These are phyloP conservation scores for Phyllotreta cruciferae DNA, from an alignment of 2,888 invertebrate genomes.

Conservation along the genomic window DNA sequence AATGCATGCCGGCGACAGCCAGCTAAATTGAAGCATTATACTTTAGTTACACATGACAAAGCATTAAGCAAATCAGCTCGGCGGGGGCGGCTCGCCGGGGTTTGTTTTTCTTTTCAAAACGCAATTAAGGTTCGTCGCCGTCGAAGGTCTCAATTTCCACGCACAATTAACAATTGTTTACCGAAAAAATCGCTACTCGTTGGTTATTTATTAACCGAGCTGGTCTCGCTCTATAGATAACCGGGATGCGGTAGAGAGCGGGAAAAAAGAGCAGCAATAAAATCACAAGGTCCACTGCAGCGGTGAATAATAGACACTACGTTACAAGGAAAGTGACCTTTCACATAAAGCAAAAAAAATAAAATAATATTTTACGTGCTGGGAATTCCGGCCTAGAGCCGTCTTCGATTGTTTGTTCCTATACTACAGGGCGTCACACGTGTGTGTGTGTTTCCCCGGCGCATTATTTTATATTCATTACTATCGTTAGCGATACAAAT, in stretches of 20 bases:
- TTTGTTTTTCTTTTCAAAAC: conserved; percentile 47
- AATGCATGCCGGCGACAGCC: conserved; percentile 60
- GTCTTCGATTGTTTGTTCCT: conserved; percentile 39
- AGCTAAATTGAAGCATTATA: conserved; percentile 60
- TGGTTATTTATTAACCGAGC: conserved; percentile 29
- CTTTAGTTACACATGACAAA: conserved; percentile 56
- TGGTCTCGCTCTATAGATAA: conserved; percentile 24
- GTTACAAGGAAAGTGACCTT: conserved; percentile 40
- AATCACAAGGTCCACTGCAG: conserved; percentile 40
- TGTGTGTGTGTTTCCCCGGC: neutral
- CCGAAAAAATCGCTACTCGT: conserved; percentile 14
- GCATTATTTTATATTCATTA: too few species aligned
- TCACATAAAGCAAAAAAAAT: conserved; percentile 39
- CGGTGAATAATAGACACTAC: conserved; percentile 39
- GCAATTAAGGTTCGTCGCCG: conserved; percentile 47
- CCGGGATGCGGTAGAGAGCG: conserved; percentile 25
- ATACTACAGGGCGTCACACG: conserved; percentile 14
- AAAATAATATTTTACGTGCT: conserved; percentile 45
- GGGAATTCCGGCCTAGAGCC: conserved; percentile 36
- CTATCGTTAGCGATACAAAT: too few species aligned
- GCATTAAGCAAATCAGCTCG: conserved; percentile 57
- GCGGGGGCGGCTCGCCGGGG: conserved; percentile 44
- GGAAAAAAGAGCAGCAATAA: conserved; percentile 36
- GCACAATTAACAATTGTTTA: conserved; percentile 20
- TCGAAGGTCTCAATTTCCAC: neutral